Evolutionary conservation across 2,113 vertebrate species (phyloP).

Genomic region (Melanotaenia duboulayi): DNA sequence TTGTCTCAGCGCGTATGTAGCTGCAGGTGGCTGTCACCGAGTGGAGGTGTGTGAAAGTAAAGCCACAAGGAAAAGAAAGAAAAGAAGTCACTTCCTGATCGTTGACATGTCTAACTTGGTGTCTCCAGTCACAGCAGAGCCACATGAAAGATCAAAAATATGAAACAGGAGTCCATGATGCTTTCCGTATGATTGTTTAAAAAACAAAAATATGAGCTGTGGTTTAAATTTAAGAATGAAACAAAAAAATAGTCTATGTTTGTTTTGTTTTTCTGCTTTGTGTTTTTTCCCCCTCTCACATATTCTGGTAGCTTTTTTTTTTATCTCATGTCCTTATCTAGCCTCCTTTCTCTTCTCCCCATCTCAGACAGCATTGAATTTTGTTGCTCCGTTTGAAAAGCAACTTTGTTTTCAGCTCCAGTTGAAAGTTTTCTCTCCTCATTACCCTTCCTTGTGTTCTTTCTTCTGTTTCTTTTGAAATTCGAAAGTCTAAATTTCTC

Average conservation of each 20-base stretch:
- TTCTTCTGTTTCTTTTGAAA: no score
- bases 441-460: no score
- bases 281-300: no score
- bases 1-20: constrained; percentile 17
- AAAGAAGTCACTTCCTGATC: neutral
- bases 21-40: constrained; percentile 12
- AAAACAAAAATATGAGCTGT: neutral
- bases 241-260: neutral
- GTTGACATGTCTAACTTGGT: neutral
- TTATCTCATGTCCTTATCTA: neutral
- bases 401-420: no score
- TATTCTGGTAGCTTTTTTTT: neutral
- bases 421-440: no score
- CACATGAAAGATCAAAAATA: neutral
- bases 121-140: neutral
- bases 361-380: no score
- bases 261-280: neutral
- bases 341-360: neutral
- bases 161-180: neutral
- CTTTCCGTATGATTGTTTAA: neutral
- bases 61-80: neutral
- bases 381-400: no score
- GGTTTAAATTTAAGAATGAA: neutral
- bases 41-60: neutral
- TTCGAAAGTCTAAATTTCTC: no score